These are phyloP conservation scores for Halichondria panicea DNA, from an alignment of 37 sponge, comb jelly and placozoan genomes.

Conservation along the genomic window DNA sequence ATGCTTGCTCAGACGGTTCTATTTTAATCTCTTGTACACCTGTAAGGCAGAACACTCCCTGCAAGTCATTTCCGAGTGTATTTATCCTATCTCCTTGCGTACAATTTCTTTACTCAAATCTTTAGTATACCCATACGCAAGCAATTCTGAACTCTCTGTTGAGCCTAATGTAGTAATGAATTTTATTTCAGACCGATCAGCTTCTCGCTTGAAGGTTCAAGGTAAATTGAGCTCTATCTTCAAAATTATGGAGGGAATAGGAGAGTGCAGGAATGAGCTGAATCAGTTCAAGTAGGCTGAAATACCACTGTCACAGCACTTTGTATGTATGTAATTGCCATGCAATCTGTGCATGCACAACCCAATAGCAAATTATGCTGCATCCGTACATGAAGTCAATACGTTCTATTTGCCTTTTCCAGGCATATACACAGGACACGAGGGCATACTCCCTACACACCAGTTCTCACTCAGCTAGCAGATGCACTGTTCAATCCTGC, in stretches of 20 bases:
- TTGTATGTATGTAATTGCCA: neutral
- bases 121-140: too few relatives aligned
- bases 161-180: too few relatives aligned
- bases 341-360: too few relatives aligned
- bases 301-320: too few relatives aligned
- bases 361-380: neutral
- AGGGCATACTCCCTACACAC: constrained; percentile 26
- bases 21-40: too few relatives aligned
- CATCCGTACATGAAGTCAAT: neutral
- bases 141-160: too few relatives aligned
- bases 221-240: constrained; percentile 20
- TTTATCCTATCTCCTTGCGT: neutral
- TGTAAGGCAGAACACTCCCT: too few relatives aligned
- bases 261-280: constrained; percentile 25
- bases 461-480: constrained; percentile 43
- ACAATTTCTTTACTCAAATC: too few relatives aligned
- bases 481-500: constrained; percentile 53
- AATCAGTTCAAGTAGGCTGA: constrained; percentile 48
- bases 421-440: constrained; percentile 3
- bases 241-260: constrained; percentile 4
- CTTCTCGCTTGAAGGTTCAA: constrained; percentile 1
- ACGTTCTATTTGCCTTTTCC: neutral
- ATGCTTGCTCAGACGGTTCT: too few relatives aligned
- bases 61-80: neutral
- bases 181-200: neutral